Evolutionary conservation across 2,797 vertebrate genomes (phyloP), one percentile per base, ranked within the genome.

Genomic region (Brachymystax lenok): DNA sequence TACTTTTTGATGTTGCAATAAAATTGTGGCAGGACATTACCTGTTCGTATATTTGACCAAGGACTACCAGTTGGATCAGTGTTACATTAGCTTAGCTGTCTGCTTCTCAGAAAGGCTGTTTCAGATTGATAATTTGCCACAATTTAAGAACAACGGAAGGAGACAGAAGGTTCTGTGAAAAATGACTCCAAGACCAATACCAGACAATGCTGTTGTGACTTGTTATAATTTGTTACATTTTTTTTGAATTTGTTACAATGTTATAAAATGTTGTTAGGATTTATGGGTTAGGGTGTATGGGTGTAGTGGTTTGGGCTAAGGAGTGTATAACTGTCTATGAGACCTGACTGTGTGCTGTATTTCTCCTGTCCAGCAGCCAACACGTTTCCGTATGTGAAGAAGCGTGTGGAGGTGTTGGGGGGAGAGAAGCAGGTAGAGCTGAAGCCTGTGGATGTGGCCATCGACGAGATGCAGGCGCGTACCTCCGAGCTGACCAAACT

Each of bases 331-430:
- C 13, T 46, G 40, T 46, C 40, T 46, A 8, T 40, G 10, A 46
- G 40, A n/a, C 16, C 52, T 61, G n/a, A 59, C 56, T 59, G 19
- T 59, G 19, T 59, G 56, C n/a, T 59, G n/a, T 21, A 8, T 61
- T n/a, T 30, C 27, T 16, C 4, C 24, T 50, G 40, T 56, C 71
- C 83, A 99, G 98, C 97, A 71, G 91, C 90, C 69, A 95, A 96
- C 90, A 94, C 95, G 0, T 99, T 99, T 80, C 98, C 98, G 0
- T 99, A 99, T 0, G 97, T 99, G 79, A 99, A 98, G 92, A 99
- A 99, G 90, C 96, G 98, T 6, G 96, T 99, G 76, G 94, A 96
- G 52, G 97, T 99, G 84, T 89, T 89, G 80, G 92, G 91, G 0
- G 97, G n/a, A n/a, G n/a, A 99, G 79, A 97, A 96, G 74, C 96